phyloP scores from a whole-genome alignment of 2,113 vertebrate species.

The Amia ocellicauda region DNA sequence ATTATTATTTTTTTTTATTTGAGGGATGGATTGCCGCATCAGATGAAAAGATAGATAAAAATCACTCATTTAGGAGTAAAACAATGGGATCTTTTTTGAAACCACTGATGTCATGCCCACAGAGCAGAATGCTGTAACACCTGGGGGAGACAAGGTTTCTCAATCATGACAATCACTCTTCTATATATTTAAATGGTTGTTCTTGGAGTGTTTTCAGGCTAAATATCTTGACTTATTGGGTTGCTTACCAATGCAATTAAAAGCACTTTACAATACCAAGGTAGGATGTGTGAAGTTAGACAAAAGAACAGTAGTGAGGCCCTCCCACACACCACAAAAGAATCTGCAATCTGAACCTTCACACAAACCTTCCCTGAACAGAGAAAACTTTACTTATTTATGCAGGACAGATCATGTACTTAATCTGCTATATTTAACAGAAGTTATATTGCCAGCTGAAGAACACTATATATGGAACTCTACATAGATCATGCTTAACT shows the following conservation, averaged over 20 bases:
- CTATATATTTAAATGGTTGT: slow-evolving; percentile 21
- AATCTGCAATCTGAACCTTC: too few species aligned
- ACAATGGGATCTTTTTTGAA: slow-evolving; percentile 14
- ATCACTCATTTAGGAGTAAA: slow-evolving; percentile 19
- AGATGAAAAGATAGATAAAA: slow-evolving; percentile 22
- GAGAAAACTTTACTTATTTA: too few species aligned
- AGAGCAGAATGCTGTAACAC: slow-evolving; percentile 25
- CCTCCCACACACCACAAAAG: too few species aligned
- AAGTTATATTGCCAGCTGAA: too few species aligned
- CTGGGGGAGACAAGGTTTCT: slow-evolving; percentile 16
- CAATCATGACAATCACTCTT: slow-evolving; percentile 23
- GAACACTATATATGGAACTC: too few species aligned
- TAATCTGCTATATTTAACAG: too few species aligned
- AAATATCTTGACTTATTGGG: slow-evolving; percentile 11
- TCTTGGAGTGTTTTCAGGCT: slow-evolving; percentile 36
- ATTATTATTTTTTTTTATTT: slow-evolving; percentile 23
- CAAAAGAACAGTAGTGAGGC: too few species aligned
- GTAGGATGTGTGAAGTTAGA: slow-evolving; percentile 43
- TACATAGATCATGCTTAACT: too few species aligned
- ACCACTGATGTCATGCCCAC: not conserved
- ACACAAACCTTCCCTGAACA: too few species aligned
- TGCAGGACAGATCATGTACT: too few species aligned
- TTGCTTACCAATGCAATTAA: slow-evolving; percentile 46
- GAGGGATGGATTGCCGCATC: not conserved
- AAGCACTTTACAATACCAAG: slow-evolving; percentile 44